A percentile compares a stretch with the other conserved stretches of the same genome.
phyloP scores from a whole-genome alignment of 92 coral and sea anemone species.

The Epizoanthus scotinus region DNA sequence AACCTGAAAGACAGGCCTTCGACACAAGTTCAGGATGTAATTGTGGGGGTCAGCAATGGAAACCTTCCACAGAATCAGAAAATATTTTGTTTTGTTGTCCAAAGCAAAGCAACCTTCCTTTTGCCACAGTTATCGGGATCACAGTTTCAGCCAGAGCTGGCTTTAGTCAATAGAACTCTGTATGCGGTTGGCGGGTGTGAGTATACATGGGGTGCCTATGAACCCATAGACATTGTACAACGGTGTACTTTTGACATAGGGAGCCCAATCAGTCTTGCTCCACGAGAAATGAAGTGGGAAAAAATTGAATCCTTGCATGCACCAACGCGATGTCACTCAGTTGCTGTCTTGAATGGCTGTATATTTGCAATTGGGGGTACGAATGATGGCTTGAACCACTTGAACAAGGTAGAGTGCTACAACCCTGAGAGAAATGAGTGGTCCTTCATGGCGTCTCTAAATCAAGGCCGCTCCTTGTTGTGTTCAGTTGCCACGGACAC shows the following conservation, averaged over 20 bases:
- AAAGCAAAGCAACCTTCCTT: conserved; percentile 27
- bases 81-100: conserved; percentile 40
- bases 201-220: conserved; percentile 26
- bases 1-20: conserved; percentile 39
- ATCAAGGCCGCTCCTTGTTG: conserved; percentile 35
- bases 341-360: conserved; percentile 28
- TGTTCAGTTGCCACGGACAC: conserved; percentile 35
- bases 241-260: conserved; percentile 29
- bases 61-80: conserved; percentile 22
- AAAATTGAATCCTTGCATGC: conserved; percentile 34
- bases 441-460: conserved; percentile 36
- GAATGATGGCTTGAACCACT: conserved; percentile 39
- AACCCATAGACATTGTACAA: conserved; percentile 28
- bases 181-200: conserved; percentile 41
- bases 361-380: conserved; percentile 41
- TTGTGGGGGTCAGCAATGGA: conserved; percentile 38
- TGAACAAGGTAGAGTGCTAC: conserved; percentile 29
- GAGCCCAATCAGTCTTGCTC: conserved; percentile 23
- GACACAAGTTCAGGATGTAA: conserved; percentile 26
- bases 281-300: conserved; percentile 35
- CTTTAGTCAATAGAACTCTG: conserved; percentile 15
- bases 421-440: conserved; percentile 30
- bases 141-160: conserved; percentile 27
- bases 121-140: conserved; percentile 22
- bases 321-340: conserved; percentile 34